Base-by-base conservation (phyloP, 2,888 invertebrate genomes). In the Lasioglossum figueresi region DNA sequence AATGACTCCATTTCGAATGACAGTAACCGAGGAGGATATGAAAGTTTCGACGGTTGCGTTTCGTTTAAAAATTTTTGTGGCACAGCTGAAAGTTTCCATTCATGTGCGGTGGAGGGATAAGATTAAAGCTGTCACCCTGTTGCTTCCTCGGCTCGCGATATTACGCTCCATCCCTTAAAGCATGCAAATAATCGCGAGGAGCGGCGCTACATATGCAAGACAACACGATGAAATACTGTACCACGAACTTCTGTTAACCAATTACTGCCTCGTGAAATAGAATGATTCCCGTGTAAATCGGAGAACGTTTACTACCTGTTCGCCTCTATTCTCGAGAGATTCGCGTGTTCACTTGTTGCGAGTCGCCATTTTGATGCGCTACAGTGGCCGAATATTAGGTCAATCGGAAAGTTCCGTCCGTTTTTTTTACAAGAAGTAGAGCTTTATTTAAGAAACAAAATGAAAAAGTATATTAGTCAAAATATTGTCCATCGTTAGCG, bases 221-320 rank as follows among this genome's bases (percentile, higher is more conserved):
- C 63, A 59, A 74, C 27, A 40, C 83, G 59, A 74, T 74, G 77
- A 56, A 74, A 84, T 40, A 59, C 59, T 48, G 48, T 31, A 37
- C 59, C 70, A 37, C 45, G 5, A 59, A 19, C 48, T 83, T 63
- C 76, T 71, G 75, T 83, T 83, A 80, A 83, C 71, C 71, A 80
- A 79, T 83, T 83, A 83, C 80, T 70, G 37, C 23, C n/a, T 27
- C 43, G 10, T 76, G 82, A 83, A 82, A 82, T 76, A 76, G 66
- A 83, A 83, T 72, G 66, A 83, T 82, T 76, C 66, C 31, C 16
- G 16, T 48, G 34, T 76, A 71, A 72, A 83, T 83, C 73, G 76
- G 79, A 74, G 63, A 72, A 6, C 52, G 23, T 76, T 82, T 76
- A 66, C 23, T n/a, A 45, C 12, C 59, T 23, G 8, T 23, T 66